Evolutionary conservation across 2,113 vertebrate genomes (phyloP), one percentile per base, ranked within the genome.

Genomic region (Plestiodon gilberti): DNA sequence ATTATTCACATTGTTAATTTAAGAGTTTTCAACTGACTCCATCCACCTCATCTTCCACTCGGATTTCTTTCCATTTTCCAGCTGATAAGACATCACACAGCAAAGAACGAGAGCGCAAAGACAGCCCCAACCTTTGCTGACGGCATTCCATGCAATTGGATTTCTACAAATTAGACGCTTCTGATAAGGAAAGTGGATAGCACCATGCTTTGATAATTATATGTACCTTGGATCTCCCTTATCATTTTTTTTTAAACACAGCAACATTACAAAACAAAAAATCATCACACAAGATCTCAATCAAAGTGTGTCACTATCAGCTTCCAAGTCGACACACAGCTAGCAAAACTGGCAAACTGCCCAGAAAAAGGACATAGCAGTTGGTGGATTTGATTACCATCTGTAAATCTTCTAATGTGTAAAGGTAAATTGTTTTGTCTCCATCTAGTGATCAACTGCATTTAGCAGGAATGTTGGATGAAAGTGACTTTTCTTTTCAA

Each of bases 261-360:
- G 87, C 89, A 94, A 91, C 91, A 93, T 89, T 92, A 94, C 91
- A 57, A 90, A 55, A 77, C 55, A 83, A 89, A 93, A 93, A 93
- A 93, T 93, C 91, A 94, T 93, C 91, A 93, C 93, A 94, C 91
- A 93, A 94, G 92, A 90, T 94, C 93, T 93, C 90, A 84, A 94
- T 95, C 93, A 95, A 95, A 95, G 91, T 88, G 89, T 94, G 91
- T 91, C 91, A 94, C 93, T 95, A 91, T 94, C 91, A 93, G 89
- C 93, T 94, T 95, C 90, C 91, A 91, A 95, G 89, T 93, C 92
- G 92, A 94, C 92, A 92, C 88, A 82, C 89, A 93, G 91, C 91
- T 91, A 91, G 89, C 38, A 74, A 92, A 93, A 84, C 65, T 94
- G 93, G 93, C 93, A 81, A 91, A 82, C 52, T 89, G 92, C 94